Base-by-base conservation (phyloP, 2,888 invertebrate species). In the Rhagium mordax region DNA sequence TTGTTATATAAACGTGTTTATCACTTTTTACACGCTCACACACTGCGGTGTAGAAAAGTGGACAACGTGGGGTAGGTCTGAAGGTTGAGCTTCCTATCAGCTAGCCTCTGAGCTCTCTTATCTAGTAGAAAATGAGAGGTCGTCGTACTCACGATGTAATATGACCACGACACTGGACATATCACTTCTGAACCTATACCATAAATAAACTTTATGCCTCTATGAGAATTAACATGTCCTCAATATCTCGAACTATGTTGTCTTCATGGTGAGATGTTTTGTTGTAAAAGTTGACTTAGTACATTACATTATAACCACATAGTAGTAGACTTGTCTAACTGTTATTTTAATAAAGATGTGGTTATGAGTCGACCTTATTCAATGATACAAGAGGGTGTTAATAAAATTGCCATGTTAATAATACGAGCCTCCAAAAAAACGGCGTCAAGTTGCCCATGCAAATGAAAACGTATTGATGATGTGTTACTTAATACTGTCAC, bases 1-100 rank as follows among this genome's bases (percentile, higher is more conserved):
- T 77, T 78, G 78, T 79, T 77, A 74, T 68, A 75, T 74, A 72
- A 77, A 77, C 76, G 69, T 76, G 74, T 77, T 75, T 72, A 72
- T 70, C 47, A 71, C 51, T 67, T 72, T 77, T 70, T 70, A 51
- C 41, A 21, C 21, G 10, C 61, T 13, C 61, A 15, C 41, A n/a
- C 55, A 20, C 20, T 4, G 18, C 20, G 47, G 20, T 20, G 61
- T 48, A 6, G 29, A 4, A 18, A 21, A 47, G 51, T 49, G 51
- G 51, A 29, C 49, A 51, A 48, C 64, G 27, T 64, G 49, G 64
- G 64, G 51, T 64, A 64, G 51, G 64, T 64, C 51, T 64, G 49
- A 24, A 24, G 27, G 49, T 64, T 10, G 24, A 21, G 27, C 64
- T 64, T 51, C 49, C 24, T 64, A 51, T 64, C 64, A 49, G 49